Percentiles rank a stretch among this genome's conserved stretches.
Conservation (phyloP, 2,113 vertebrate genomes). For the Pycnonotus jocosus region DNA sequence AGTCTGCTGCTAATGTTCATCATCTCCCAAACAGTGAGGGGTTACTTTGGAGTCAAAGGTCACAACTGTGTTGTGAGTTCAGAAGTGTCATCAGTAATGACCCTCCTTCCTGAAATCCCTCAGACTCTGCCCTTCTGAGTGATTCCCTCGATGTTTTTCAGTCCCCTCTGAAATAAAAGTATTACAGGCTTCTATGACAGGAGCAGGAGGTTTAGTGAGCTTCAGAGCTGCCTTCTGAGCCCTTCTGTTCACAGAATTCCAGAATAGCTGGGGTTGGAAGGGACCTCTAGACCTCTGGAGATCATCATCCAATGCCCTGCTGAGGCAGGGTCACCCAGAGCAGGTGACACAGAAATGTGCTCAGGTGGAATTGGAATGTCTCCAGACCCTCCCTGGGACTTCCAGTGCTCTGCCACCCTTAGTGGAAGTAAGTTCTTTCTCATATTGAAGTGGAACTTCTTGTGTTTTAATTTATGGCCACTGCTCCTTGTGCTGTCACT, state of each 20-base stretch:
- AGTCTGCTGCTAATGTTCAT: not conserved
- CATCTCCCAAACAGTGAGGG: fast-evolving
- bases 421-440: not conserved
- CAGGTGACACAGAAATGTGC: not conserved
- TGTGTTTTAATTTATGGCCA: not conserved
- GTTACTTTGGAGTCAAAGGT: not conserved
- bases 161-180: not conserved
- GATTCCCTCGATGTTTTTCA: fast-evolving
- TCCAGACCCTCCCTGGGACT: not conserved
- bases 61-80: not conserved
- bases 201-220: not conserved
- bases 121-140: not conserved
- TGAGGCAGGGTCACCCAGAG: not conserved
- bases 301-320: not conserved
- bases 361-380: not conserved
- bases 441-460: not conserved
- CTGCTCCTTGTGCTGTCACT: not conserved
- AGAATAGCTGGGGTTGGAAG: not conserved
- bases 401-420: not conserved
- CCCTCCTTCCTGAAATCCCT: not conserved
- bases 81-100: not conserved
- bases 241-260: not conserved
- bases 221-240: not conserved
- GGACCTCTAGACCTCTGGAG: not conserved
- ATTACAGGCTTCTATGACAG: not conserved